These are phyloP conservation scores for Mechanitis messenoides DNA, from an alignment of 2,888 invertebrate genomes.

Conservation along the genomic window DNA sequence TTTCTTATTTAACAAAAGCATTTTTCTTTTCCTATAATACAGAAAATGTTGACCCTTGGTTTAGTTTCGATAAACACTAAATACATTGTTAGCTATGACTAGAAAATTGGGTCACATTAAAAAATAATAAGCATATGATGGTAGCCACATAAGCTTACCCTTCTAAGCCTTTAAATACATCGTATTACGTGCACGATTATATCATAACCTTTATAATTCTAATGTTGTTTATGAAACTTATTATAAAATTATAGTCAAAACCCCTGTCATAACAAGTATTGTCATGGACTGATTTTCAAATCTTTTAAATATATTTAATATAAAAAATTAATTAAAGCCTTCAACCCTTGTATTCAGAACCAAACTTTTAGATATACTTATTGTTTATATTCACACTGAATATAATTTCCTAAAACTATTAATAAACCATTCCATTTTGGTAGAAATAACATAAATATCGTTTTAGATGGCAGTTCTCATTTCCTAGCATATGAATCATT, in stretches of 20 bases:
- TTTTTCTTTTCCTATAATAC: too few species aligned
- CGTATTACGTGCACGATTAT: neutral
- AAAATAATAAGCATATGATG: conserved; percentile 66
- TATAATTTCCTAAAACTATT: conserved; percentile 16
- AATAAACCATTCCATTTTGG: conserved; percentile 7
- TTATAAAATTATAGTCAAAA: too few species aligned
- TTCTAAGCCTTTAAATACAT: conserved; percentile 55
- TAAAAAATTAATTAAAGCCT: too few species aligned
- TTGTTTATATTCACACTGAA: neutral
- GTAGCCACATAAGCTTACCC: conserved; percentile 28
- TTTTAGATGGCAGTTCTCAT: conserved; percentile 27
- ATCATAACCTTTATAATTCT: conserved; percentile 1
- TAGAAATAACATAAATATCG: conserved; percentile 22
- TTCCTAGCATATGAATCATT: conserved; percentile 23
- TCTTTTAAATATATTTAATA: too few species aligned
- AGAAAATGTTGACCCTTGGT: conserved; percentile 57
- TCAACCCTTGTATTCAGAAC: too few species aligned
- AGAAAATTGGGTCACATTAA: conserved; percentile 70
- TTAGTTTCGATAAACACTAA: conserved; percentile 66
- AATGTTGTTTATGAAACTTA: neutral
- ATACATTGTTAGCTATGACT: conserved; percentile 69
- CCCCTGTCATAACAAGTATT: too few species aligned
- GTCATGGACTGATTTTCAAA: too few species aligned
- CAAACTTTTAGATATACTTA: neutral
- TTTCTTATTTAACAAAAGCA: too few species aligned